Percentiles rank a stretch among this genome's conserved stretches.
phyloP scores from a whole-genome alignment of 2,113 vertebrate species.

The Formicarius rufipectus region DNA sequence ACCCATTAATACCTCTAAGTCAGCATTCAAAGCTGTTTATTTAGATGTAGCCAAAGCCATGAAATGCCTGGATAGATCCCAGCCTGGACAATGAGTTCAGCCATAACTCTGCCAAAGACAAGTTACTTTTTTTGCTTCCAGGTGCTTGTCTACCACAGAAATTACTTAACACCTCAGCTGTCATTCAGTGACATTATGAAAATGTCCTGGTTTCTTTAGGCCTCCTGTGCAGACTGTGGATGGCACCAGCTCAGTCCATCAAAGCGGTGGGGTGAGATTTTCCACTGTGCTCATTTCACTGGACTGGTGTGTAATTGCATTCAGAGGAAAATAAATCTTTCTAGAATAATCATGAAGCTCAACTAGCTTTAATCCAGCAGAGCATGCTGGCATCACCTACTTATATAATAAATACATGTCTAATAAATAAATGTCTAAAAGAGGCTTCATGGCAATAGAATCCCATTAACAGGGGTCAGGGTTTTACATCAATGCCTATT shows the following conservation, averaged over 20 bases:
- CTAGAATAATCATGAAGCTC: slow-evolving; percentile 42
- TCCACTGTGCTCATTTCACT: slow-evolving; percentile 51
- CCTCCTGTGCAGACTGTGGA: background rate
- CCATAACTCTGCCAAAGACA: slow-evolving; percentile 23
- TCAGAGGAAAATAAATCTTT: slow-evolving; percentile 63
- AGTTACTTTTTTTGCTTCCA: background rate
- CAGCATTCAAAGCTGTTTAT: slow-evolving; percentile 45
- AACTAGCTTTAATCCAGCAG: slow-evolving; percentile 43
- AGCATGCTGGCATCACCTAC: slow-evolving; percentile 47
- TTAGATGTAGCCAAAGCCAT: slow-evolving; percentile 58
- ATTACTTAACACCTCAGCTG: slow-evolving; percentile 51
- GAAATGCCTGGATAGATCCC: slow-evolving; percentile 28
- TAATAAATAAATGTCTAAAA: slow-evolving; percentile 60
- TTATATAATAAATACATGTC: slow-evolving; percentile 35
- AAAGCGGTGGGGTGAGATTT: slow-evolving; percentile 46
- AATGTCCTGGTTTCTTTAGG: background rate
- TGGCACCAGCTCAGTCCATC: slow-evolving; percentile 30
- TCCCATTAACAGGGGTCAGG: slow-evolving; percentile 32
- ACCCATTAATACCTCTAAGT: slow-evolving; percentile 52
- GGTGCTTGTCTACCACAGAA: slow-evolving; percentile 14
- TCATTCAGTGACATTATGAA: slow-evolving; percentile 33
- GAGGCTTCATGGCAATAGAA: slow-evolving; percentile 44
- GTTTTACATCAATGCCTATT: slow-evolving; percentile 38
- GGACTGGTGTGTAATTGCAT: background rate
- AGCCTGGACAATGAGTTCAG: slow-evolving; percentile 37